phyloP scores from a whole-genome alignment of 1,140 invertebrate species.

The Zaprionus lachaisei region DNA sequence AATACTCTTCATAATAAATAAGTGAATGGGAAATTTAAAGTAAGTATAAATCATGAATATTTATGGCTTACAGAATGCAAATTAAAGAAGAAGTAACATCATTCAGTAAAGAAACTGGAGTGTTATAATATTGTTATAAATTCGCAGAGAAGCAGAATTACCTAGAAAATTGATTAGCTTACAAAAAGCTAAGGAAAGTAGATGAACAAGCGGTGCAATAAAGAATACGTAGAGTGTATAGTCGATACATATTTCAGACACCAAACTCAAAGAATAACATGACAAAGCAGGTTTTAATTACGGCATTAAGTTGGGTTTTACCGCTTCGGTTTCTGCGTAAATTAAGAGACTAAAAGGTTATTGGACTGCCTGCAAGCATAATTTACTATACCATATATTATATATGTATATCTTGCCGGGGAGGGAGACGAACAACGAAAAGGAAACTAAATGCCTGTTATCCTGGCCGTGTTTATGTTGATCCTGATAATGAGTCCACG shows the following conservation, averaged over 20 bases:
- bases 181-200: neutral
- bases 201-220: neutral
- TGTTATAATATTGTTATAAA: too few relatives aligned
- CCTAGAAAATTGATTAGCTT: too few relatives aligned
- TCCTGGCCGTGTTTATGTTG: neutral
- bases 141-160: too few relatives aligned
- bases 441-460: neutral
- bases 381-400: neutral
- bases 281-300: neutral
- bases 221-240: neutral
- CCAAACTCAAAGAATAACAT: neutral
- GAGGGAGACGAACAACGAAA: neutral
- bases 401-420: neutral
- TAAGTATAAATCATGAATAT: neutral
- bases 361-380: neutral
- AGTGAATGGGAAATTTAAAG: neutral
- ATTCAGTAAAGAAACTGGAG: too few relatives aligned
- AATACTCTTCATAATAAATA: neutral
- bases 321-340: neutral
- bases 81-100: too few relatives aligned
- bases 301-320: neutral
- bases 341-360: neutral
- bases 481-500: constrained; percentile 10
- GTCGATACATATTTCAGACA: too few relatives aligned
- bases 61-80: too few relatives aligned